Percentiles rank a stretch among this genome's conserved stretches.
Conservation (phyloP, 2,113 vertebrate genomes). For the Chlorodrepanis virens region DNA sequence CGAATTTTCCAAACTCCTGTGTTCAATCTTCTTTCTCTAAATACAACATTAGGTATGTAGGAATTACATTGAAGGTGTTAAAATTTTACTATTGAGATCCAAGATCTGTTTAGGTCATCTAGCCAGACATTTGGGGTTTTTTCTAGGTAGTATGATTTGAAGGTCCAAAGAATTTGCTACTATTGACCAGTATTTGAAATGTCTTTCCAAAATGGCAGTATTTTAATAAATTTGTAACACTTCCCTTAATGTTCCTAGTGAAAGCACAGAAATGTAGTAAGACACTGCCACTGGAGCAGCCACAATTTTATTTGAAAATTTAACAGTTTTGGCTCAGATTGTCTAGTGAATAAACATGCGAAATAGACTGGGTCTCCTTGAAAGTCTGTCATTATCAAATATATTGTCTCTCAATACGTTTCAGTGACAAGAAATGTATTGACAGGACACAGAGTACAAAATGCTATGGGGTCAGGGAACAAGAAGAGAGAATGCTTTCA, state of each 20-base stretch:
- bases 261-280: neutral
- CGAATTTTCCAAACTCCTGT: neutral
- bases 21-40: neutral
- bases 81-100: neutral
- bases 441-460: neutral
- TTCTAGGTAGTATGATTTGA: neutral
- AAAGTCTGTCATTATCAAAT: neutral
- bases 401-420: neutral
- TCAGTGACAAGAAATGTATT: neutral
- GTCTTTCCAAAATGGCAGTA: neutral
- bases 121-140: neutral
- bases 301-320: neutral
- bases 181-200: neutral
- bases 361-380: neutral
- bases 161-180: neutral
- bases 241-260: neutral
- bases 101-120: neutral
- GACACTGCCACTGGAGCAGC: neutral
- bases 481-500: neutral
- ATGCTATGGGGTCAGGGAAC: neutral
- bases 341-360: neutral
- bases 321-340: neutral
- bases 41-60: neutral
- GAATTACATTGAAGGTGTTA: neutral
- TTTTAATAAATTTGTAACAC: neutral